Conservation (phyloP, 2,113 vertebrate genomes). For the Solea solea region DNA sequence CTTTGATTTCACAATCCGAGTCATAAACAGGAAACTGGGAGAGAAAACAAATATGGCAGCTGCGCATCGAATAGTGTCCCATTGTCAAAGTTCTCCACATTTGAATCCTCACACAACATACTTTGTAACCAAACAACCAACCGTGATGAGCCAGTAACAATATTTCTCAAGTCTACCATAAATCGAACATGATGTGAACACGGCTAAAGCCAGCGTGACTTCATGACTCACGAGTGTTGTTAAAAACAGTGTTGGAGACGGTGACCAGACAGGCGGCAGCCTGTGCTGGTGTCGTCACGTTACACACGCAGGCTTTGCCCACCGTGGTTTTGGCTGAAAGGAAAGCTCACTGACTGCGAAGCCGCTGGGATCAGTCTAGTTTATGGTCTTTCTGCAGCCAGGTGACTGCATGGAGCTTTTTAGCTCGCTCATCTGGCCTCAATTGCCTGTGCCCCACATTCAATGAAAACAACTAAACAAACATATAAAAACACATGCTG, state of each 20-base stretch:
- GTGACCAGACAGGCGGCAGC: neutral
- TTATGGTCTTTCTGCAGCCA: constrained; percentile 28
- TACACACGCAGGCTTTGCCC: neutral
- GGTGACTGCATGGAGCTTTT: constrained; percentile 38
- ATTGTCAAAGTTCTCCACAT: neutral
- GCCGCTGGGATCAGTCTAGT: constrained; percentile 15
- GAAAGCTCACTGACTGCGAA: constrained; percentile 1
- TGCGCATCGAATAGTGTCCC: too few species aligned
- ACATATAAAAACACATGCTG: constrained; percentile 53
- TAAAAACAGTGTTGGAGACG: constrained; percentile 1
- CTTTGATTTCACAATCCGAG: neutral
- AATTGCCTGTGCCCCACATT: constrained; percentile 25
- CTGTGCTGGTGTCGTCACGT: neutral
- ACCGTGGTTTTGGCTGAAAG: constrained; percentile 1
- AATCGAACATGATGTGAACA: neutral
- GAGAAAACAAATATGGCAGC: neutral
- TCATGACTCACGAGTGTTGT: neutral
- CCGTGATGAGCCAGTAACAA: neutral
- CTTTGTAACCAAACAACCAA: neutral
- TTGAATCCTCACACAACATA: neutral
- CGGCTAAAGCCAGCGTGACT: neutral
- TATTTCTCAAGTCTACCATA: neutral
- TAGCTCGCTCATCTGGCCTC: constrained; percentile 30
- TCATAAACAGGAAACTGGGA: neutral
- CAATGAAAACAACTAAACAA: constrained; percentile 49